Conservation (phyloP, 2,888 invertebrate species). For the Tillus elongatus region DNA sequence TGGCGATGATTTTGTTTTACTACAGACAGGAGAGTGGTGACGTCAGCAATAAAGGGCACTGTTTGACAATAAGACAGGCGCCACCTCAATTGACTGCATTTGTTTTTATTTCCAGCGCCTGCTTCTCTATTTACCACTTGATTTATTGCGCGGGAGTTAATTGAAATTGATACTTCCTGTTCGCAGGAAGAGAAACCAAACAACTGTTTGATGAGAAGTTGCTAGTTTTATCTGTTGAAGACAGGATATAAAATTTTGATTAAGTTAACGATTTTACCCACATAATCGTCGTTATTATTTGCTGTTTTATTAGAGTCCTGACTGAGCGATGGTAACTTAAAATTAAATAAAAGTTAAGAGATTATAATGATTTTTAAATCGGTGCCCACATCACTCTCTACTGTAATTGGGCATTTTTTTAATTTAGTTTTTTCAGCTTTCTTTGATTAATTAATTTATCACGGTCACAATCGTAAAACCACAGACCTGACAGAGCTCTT, state of each 20-base stretch:
- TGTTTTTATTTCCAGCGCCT: conserved; percentile 39
- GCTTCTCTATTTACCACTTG: conserved; percentile 40
- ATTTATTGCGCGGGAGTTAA: conserved; percentile 40
- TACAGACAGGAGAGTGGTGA: conserved; percentile 29
- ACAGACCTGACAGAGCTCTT: too few relatives aligned
- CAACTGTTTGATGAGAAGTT: too few relatives aligned
- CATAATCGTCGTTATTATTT: too few relatives aligned
- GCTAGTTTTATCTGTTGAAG: too few relatives aligned
- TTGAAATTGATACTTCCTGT: conserved; percentile 42
- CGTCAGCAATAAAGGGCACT: conserved; percentile 31
- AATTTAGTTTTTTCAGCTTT: conserved; percentile 27
- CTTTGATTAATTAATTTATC: conserved; percentile 28
- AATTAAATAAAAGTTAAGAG: conserved; percentile 9
- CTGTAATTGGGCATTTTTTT: conserved; percentile 26
- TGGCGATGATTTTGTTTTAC: too few relatives aligned
- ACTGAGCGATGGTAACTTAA: too few relatives aligned
- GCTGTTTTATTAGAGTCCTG: too few relatives aligned
- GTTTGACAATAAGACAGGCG: conserved; percentile 38
- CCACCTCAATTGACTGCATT: conserved; percentile 41
- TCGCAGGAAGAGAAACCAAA: conserved; percentile 23
- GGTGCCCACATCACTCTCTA: conserved; percentile 22
- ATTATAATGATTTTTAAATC: conserved; percentile 26
- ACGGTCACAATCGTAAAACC: too few relatives aligned
- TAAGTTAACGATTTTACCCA: conserved; percentile 1
- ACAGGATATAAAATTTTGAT: conserved; percentile 3